phyloP scores from a whole-genome alignment of 2,888 invertebrate species.

The Drosophila koepferae region DNA sequence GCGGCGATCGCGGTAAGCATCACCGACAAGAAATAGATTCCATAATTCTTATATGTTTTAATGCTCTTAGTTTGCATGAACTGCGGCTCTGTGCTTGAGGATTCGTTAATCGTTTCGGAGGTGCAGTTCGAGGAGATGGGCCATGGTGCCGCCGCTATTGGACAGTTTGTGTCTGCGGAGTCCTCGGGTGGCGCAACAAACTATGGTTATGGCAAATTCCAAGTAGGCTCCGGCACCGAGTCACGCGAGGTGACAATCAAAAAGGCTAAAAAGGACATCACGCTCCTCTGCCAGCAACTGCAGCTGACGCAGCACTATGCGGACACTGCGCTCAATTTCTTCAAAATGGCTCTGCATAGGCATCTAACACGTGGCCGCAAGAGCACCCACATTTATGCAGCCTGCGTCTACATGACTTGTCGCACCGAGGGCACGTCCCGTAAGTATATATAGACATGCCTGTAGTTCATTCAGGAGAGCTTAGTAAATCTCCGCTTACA shows the following conservation, averaged over 20 bases:
- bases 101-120: constrained; percentile 98
- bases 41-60: background rate
- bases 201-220: constrained; percentile 91
- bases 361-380: constrained; percentile 96
- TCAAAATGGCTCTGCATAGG: constrained; percentile 94
- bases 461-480: background rate
- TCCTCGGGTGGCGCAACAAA: constrained; percentile 93
- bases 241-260: constrained; percentile 96
- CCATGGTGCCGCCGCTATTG: constrained; percentile 95
- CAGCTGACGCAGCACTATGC: constrained; percentile 95
- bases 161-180: constrained; percentile 96
- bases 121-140: constrained; percentile 97
- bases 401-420: constrained; percentile 99
- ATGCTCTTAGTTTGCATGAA: constrained; percentile 93
- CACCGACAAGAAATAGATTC: background rate
- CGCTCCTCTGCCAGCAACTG: constrained; percentile 93
- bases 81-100: constrained; percentile 98
- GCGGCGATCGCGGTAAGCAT: constrained; percentile 89
- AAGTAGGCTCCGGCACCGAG: constrained; percentile 93
- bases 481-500: constrained; percentile 80
- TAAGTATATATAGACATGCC: constrained; percentile 86
- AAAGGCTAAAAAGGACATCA: constrained; percentile 94
- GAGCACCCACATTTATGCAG: constrained; percentile 96
- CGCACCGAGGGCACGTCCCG: constrained; percentile 97
- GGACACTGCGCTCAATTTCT: constrained; percentile 97